A percentile compares a stretch with the other conserved stretches of the same genome.
These are phyloP conservation scores for Eurystomus gularis DNA, from an alignment of 2,113 vertebrate genomes.

Conservation along the genomic window DNA sequence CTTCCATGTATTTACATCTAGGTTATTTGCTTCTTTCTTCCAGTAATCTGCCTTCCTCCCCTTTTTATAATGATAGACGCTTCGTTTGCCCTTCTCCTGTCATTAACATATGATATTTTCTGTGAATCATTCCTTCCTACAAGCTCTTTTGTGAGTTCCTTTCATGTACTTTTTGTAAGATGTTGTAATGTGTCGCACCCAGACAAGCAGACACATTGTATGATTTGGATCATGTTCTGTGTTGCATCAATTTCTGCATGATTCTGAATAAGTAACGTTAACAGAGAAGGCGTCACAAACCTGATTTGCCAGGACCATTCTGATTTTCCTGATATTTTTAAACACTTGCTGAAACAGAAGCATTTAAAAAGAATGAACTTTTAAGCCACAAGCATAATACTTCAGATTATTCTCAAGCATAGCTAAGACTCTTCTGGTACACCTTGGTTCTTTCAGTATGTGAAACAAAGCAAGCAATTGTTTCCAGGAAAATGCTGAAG, in stretches of 20 bases:
- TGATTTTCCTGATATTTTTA: slow-evolving; percentile 1
- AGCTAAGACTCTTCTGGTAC: neutral
- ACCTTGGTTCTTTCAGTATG: neutral
- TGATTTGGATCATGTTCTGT: neutral
- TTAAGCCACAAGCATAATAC: neutral
- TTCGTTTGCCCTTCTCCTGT: neutral
- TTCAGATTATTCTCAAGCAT: neutral
- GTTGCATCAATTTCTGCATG: neutral
- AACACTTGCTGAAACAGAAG: neutral
- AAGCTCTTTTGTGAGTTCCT: neutral
- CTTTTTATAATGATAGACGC: neutral
- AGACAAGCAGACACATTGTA: neutral
- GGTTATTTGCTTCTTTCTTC: neutral
- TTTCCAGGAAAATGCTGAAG: neutral
- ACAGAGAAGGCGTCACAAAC: neutral
- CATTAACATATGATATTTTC: neutral
- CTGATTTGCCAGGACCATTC: slow-evolving; percentile 13
- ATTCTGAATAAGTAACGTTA: neutral
- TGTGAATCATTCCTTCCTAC: neutral
- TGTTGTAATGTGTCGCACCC: neutral
- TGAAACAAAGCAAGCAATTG: neutral
- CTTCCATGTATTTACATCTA: neutral
- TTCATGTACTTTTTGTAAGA: neutral
- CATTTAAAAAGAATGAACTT: neutral
- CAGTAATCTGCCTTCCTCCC: neutral